These are phyloP conservation scores for Merluccius polli DNA, from an alignment of 2,797 vertebrate species.

Conservation along the genomic window DNA sequence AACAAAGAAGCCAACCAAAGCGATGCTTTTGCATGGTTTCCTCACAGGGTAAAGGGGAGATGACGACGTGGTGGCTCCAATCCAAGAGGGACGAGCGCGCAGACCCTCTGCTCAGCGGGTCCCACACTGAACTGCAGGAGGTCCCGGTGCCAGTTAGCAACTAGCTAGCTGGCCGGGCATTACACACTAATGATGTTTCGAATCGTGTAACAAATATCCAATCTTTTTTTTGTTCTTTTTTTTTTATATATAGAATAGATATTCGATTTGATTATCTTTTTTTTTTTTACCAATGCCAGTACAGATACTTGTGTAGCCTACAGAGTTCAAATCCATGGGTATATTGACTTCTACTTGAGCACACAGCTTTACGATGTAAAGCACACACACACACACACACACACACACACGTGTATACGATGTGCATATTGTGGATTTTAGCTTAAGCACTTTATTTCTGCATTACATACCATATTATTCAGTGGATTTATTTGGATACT, in stretches of 20 bases:
- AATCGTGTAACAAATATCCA: background rate
- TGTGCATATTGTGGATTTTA: background rate
- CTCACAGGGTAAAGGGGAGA: constrained; percentile 76
- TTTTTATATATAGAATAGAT: background rate
- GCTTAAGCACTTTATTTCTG: background rate
- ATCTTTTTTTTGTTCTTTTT: background rate
- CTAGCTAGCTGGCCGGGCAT: constrained; percentile 29
- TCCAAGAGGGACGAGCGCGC: constrained; percentile 50
- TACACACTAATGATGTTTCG: background rate
- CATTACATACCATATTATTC: background rate
- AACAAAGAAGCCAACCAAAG: background rate
- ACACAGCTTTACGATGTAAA: background rate
- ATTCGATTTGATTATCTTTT: no score
- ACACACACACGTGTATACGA: no score
- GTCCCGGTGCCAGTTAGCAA: constrained; percentile 62
- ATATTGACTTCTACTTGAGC: background rate
- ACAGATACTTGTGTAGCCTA: background rate
- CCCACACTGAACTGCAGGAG: constrained; percentile 32
- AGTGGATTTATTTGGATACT: background rate
- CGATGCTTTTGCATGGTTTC: constrained; percentile 19
- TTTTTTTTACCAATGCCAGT: background rate
- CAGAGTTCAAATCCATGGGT: background rate
- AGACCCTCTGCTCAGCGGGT: constrained; percentile 43
- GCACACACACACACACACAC: background rate
- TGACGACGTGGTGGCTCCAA: constrained; percentile 78